Conservation (phyloP, 1,140 invertebrate genomes). For the Micrasema longulum region DNA sequence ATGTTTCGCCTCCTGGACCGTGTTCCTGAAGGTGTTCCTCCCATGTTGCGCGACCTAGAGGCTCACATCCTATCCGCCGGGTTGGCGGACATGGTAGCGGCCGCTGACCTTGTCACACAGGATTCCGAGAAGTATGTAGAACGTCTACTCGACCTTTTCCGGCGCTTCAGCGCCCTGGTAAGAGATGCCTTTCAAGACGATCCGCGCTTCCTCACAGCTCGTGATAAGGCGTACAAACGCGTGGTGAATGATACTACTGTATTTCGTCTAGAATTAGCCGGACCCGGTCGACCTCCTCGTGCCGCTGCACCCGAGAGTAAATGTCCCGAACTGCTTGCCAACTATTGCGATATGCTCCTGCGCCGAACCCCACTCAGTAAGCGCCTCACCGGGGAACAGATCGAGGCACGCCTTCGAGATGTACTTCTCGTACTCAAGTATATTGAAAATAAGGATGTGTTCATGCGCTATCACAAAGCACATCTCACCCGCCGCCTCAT, state of each 20-base stretch:
- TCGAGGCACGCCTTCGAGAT: constrained; percentile 92
- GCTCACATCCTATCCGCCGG: constrained; percentile 94
- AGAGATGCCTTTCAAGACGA: constrained; percentile 97
- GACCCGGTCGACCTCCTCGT: constrained; percentile 59
- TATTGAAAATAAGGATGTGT: constrained; percentile 99
- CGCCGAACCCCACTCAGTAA: constrained; percentile 97
- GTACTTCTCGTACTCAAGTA: constrained; percentile 98
- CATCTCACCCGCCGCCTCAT: constrained; percentile 96
- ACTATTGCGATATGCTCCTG: constrained; percentile 99
- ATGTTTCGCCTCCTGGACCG: constrained; percentile 97
- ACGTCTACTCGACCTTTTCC: constrained; percentile 92
- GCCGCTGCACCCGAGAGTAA: constrained; percentile 91
- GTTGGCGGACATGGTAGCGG: constrained; percentile 96
- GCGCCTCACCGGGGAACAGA: constrained; percentile 96
- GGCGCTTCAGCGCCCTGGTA: constrained; percentile 91
- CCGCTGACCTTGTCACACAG: constrained; percentile 95
- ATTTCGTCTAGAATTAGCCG: constrained; percentile 81
- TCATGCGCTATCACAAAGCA: constrained; percentile 99
- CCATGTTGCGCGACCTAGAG: constrained; percentile 93
- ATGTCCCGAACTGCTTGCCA: constrained; percentile 98
- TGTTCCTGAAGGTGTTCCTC: constrained; percentile 91
- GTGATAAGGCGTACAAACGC: constrained; percentile 98
- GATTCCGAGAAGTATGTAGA: constrained; percentile 99
- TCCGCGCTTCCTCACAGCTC: constrained; percentile 95
- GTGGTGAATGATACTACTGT: constrained; percentile 99